phyloP scores from a whole-genome alignment of 1,140 invertebrate genomes.

The Drosophila jambulina region DNA sequence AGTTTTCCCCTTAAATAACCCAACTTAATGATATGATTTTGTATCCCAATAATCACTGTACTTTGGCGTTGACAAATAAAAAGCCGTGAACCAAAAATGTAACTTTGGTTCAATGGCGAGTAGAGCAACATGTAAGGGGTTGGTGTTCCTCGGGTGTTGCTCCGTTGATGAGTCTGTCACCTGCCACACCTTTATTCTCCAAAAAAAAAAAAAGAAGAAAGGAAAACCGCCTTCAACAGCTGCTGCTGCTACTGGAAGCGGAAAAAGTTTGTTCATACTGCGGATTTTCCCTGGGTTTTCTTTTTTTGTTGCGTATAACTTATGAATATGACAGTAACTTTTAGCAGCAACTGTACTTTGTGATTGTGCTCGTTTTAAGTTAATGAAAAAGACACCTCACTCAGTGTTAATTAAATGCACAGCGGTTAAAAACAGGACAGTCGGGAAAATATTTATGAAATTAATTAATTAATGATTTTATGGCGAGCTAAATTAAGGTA shows the following conservation, averaged over 20 bases:
- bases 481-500: too few relatives aligned
- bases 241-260: conserved; percentile 10
- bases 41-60: conserved; percentile 4
- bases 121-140: conserved; percentile 30
- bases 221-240: conserved; percentile 11
- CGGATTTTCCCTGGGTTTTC: conserved; percentile 2
- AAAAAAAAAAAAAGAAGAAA: conserved; percentile 4
- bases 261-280: conserved; percentile 33
- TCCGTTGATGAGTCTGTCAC: conserved; percentile 41
- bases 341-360: conserved; percentile 38
- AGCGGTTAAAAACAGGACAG: not conserved
- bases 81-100: conserved; percentile 13
- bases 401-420: conserved; percentile 38
- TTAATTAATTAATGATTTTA: too few relatives aligned
- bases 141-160: not conserved
- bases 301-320: conserved; percentile 19
- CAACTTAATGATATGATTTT: not conserved
- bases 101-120: conserved; percentile 34
- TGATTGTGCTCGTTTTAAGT: conserved; percentile 11
- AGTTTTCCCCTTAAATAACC: not conserved
- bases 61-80: conserved; percentile 13
- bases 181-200: conserved; percentile 21
- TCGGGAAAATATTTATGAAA: too few relatives aligned
- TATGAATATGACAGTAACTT: conserved; percentile 51
- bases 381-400: conserved; percentile 23